A percentile compares a stretch with the other conserved stretches of the same genome.
These are phyloP conservation scores for Dromaius novaehollandiae DNA, from an alignment of 2,113 vertebrate genomes.

Conservation along the genomic window DNA sequence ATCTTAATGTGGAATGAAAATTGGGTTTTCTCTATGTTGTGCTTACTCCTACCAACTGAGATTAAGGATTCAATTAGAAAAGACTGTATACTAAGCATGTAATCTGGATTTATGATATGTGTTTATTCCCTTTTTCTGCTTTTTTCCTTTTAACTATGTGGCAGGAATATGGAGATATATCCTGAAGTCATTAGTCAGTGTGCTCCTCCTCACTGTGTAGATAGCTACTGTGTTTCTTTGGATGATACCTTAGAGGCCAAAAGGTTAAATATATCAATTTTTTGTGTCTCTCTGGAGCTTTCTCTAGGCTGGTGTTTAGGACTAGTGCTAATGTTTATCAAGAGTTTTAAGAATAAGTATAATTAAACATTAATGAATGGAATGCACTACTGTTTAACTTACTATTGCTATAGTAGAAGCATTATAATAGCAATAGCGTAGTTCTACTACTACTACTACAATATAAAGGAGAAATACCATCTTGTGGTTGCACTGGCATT, in stretches of 20 bases:
- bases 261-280: neutral
- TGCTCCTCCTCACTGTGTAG: neutral
- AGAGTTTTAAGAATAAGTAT: neutral
- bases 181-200: neutral
- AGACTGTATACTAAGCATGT: neutral
- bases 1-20: neutral
- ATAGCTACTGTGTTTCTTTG: neutral
- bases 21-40: neutral
- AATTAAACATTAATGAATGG: neutral
- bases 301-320: neutral
- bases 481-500: neutral
- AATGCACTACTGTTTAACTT: neutral
- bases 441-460: neutral
- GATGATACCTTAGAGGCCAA: neutral
- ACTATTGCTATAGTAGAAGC: neutral
- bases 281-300: neutral
- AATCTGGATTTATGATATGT: neutral
- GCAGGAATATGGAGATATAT: neutral
- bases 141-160: neutral
- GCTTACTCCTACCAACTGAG: neutral
- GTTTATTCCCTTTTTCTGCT: neutral
- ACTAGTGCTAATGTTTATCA: neutral
- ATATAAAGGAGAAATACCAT: neutral
- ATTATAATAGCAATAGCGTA: neutral
- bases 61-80: neutral